Conservation (phyloP, 1,140 invertebrate genomes). For the Bombyx mori region ASM3026992v2 NC_085112.1:4170001-4170500, state of each 20-base stretch:
- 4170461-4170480: no score
- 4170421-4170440: no score
- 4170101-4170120: constrained; percentile 40
- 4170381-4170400: no score
- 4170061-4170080: constrained; percentile 35
- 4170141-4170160: neutral
- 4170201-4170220: neutral
- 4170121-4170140: constrained; percentile 6
- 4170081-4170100: constrained; percentile 34
- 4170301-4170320: no score
- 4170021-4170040: constrained; percentile 7
- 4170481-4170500: constrained; percentile 10
- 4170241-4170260: neutral
- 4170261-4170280: constrained; percentile 1
- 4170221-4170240: constrained; percentile 2
- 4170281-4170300: neutral
- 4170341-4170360: no score
- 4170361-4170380: no score
- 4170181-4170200: constrained; percentile 4
- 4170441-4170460: no score
- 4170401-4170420: no score
- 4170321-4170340: no score
- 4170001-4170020: constrained; percentile 2
- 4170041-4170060: constrained; percentile 13
- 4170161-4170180: neutral